phyloP scores from a whole-genome alignment of 2,797 vertebrate species.

The Notolabrus celidotus region DNA sequence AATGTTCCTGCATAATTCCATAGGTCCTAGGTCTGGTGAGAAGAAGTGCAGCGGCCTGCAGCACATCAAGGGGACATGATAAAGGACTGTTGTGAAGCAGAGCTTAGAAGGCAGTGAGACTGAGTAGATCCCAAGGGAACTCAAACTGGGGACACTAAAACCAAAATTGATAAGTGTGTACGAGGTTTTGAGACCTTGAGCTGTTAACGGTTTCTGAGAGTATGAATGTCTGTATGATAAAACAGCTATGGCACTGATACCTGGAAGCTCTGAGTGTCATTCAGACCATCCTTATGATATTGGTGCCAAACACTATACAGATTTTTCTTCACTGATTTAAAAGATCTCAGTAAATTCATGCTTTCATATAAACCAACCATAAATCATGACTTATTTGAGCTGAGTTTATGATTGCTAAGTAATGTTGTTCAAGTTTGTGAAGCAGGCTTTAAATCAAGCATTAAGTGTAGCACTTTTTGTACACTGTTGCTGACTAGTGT shows the following conservation, averaged over 20 bases:
- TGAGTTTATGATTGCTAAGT: constrained; percentile 32
- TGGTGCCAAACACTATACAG: constrained; percentile 63
- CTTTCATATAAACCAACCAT: constrained; percentile 30
- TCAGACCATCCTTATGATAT: constrained; percentile 25
- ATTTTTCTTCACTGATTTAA: constrained; percentile 37
- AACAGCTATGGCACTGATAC: constrained; percentile 38
- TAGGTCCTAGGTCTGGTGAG: constrained; percentile 40
- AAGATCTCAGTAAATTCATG: constrained; percentile 30
- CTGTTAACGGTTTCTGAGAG: constrained; percentile 34
- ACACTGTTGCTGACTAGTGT: constrained; percentile 1
- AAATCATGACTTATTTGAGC: constrained; percentile 33
- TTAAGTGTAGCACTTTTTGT: constrained; percentile 6
- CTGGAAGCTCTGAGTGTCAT: constrained; percentile 45
- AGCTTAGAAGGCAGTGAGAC: constrained; percentile 36
- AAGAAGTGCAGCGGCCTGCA: constrained; percentile 56
- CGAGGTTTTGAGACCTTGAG: constrained; percentile 19
- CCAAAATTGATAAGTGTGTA: constrained; percentile 52
- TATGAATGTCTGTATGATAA: constrained; percentile 45
- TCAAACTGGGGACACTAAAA: constrained; percentile 57
- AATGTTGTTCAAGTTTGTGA: constrained; percentile 37
- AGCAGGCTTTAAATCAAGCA: constrained; percentile 29
- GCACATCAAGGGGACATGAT: constrained; percentile 34
- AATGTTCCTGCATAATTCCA: constrained; percentile 55
- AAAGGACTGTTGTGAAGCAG: constrained; percentile 34
- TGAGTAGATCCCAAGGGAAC: constrained; percentile 40